These are phyloP conservation scores for Plecotus auritus DNA, from an alignment of 2,113 vertebrate species.

Conservation along the genomic window DNA sequence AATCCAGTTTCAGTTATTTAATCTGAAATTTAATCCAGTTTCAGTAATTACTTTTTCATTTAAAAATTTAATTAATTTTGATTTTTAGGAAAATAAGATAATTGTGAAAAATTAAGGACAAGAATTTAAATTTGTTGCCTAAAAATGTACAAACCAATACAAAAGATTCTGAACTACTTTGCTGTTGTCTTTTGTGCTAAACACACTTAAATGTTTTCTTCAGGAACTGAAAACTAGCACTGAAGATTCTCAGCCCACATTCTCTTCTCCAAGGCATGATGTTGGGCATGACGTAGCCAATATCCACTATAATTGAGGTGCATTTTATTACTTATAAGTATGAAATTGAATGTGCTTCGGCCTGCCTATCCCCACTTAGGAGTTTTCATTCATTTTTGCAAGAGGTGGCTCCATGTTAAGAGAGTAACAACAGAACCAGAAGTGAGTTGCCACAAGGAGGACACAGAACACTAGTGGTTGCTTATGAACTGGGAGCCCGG, in stretches of 20 bases:
- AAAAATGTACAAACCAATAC: background rate
- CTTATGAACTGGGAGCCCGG: background rate
- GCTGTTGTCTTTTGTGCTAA: background rate
- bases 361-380: accelerated
- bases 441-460: background rate
- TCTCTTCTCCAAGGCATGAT: background rate
- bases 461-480: background rate
- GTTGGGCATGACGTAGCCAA: background rate
- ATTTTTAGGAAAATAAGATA: background rate
- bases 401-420: background rate
- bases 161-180: background rate
- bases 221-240: background rate
- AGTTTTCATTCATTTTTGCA: background rate
- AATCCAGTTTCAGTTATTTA: background rate
- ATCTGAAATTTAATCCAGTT: background rate
- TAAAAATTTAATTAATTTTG: background rate
- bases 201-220: background rate
- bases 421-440: background rate
- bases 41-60: background rate
- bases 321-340: background rate
- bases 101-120: background rate
- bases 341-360: background rate
- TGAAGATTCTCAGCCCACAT: background rate
- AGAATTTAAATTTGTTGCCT: background rate
- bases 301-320: background rate